Evolutionary conservation across 1,140 invertebrate species (phyloP).

Genomic region (Bombus waltoni): DNA sequence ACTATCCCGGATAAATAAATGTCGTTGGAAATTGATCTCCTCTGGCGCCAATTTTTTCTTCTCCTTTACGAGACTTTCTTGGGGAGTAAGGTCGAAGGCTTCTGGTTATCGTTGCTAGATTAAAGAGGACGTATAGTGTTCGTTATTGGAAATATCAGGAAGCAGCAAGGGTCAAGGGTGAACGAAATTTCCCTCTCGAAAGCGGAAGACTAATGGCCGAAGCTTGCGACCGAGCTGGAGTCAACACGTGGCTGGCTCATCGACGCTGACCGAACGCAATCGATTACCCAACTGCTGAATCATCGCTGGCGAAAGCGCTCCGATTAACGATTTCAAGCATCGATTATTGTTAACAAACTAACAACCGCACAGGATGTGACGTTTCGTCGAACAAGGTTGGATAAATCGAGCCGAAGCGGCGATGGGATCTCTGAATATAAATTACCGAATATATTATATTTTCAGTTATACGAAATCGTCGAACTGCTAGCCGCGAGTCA

Average conservation of each 20-base stretch:
- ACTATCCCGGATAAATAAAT: conserved; percentile 1
- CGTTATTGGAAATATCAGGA: conserved; percentile 10
- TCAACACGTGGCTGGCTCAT: neutral
- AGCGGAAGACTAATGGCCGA: conserved; percentile 6
- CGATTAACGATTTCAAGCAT: conserved; percentile 2
- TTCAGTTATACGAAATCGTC: neutral
- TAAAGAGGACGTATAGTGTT: neutral
- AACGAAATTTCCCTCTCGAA: neutral
- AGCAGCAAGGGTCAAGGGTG: neutral
- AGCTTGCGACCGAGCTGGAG: too few relatives aligned
- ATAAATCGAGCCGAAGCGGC: neutral
- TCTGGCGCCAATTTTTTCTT: neutral
- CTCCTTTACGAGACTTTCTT: neutral
- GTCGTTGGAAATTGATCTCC: conserved; percentile 6
- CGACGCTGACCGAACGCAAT: neutral
- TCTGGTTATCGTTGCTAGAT: neutral
- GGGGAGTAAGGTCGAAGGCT: neutral
- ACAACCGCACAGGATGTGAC: too few relatives aligned
- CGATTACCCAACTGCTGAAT: conserved; percentile 15
- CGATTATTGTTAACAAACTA: neutral
- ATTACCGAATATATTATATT: too few relatives aligned
- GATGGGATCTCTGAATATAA: too few relatives aligned
- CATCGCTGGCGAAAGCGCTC: neutral
- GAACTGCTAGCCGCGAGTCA: neutral
- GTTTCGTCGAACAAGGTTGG: neutral